Conservation (phyloP, 1,140 invertebrate species). For the Sycophaga agraensis region DNA sequence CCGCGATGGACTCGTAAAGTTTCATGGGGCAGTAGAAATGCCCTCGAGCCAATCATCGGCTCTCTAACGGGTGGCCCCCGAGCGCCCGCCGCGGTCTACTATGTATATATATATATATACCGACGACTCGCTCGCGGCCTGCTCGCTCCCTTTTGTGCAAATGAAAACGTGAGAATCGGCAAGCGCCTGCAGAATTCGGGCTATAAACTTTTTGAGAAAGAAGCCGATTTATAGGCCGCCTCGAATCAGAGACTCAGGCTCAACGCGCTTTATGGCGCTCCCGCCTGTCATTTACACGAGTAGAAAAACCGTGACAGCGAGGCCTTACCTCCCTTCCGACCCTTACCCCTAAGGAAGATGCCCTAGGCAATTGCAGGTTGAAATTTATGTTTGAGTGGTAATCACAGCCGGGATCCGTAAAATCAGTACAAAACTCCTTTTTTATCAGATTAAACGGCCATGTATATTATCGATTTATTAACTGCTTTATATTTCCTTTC, state of each 20-base stretch:
- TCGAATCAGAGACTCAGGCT: conserved; percentile 7
- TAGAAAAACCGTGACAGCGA: neutral
- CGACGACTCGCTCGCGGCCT: neutral
- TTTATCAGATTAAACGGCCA: too few species aligned
- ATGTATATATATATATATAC: conserved; percentile 19
- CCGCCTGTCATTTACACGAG: neutral
- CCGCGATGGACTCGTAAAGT: conserved; percentile 24
- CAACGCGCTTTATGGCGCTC: conserved; percentile 1
- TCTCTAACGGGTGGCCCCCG: conserved; percentile 22
- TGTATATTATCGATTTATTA: too few species aligned
- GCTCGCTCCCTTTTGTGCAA: conserved; percentile 11
- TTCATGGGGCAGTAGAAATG: conserved; percentile 28
- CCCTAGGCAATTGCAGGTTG: too few species aligned
- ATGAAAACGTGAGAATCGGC: conserved; percentile 16
- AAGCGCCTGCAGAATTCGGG: neutral
- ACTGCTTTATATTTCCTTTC: too few species aligned
- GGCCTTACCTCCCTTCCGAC: too few species aligned
- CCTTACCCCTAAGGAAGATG: too few species aligned
- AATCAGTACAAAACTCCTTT: too few species aligned
- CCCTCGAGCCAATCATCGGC: conserved; percentile 30
- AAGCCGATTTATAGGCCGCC: neutral
- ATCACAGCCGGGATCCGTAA: too few species aligned
- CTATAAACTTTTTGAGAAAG: conserved; percentile 13
- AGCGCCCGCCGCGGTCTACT: conserved; percentile 1
- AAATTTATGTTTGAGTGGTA: too few species aligned